Conservation (phyloP, 92 coral and sea anemone genomes). For the Pocillopora meandrina region DNA sequence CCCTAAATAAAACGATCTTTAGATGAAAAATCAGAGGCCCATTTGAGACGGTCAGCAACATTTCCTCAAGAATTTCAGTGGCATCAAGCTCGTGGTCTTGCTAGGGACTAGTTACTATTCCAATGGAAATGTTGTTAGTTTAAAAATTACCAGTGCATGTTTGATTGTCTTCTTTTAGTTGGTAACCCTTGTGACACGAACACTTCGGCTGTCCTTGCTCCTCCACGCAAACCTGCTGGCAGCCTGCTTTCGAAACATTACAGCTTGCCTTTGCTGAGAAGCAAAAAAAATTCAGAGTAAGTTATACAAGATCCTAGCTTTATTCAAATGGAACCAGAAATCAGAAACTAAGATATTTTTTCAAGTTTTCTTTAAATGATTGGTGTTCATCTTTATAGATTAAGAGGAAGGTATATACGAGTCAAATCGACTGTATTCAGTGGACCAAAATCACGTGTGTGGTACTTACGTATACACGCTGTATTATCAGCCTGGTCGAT, state of each 20-base stretch:
- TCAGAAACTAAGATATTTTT: no score
- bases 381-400: not conserved
- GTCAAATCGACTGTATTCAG: not conserved
- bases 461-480: conserved; percentile 74
- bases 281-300: not conserved
- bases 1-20: no score
- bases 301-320: not conserved
- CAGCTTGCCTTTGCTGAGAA: conserved; percentile 33
- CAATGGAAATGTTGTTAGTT: no score
- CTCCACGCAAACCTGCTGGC: conserved; percentile 52
- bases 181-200: conserved; percentile 57
- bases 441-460: no score
- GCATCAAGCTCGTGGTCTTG: no score
- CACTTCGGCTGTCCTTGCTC: conserved; percentile 45
- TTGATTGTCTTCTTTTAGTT: conserved; percentile 32
- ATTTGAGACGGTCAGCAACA: no score
- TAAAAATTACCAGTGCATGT: conserved; percentile 43
- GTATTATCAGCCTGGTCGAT: conserved; percentile 59
- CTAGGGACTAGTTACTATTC: no score
- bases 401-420: not conserved
- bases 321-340: no score
- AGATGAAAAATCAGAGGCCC: no score
- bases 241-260: conserved; percentile 22
- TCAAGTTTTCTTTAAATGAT: no score
- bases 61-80: no score